Evolutionary conservation across 2,888 invertebrate species (phyloP), one percentile per base, ranked within the genome.

Genomic region (Pasiphila rectangulata): DNA sequence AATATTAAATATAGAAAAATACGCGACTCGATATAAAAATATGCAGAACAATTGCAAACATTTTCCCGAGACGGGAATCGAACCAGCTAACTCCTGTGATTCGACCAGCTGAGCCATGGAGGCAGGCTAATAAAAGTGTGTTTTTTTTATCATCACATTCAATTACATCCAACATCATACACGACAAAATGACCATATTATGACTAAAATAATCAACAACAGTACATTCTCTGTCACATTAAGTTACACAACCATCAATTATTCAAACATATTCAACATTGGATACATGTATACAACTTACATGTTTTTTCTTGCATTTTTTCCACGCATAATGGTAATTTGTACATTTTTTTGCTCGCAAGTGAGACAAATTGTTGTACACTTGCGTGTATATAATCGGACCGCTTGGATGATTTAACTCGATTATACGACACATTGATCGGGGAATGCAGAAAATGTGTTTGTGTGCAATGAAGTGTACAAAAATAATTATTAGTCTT

Each of bases 391-490:
- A 51, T 37, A 55, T 44, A 46, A 49, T 54, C 39, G 54, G 39
- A 39, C 40, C 45, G 40, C 41, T 41, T 39, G 34, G 37, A 24
- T 49, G 37, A 44, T 51, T 51, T 48, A 34, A 43, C 48, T 48
- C 53, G 56, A 66, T 70, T 70, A 64, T 52, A 64, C 66, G 64
- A 61, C 46, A 69, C 69, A 67, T 68, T 69, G 56, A 43, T 40
- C 55, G 42, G 21, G 35, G 46, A 16, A 30, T 47, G 51, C 57
- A 55, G 54, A 59, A 56, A 63, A 49, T 59, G 56, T 49, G 30
- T 53, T 52, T 9, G 38, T 42, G 20, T 43, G 51, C 46, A 24
- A 39, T 43, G 15, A 3, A 15, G 20, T 16, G n/a, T 20, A 10
- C 10, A 27, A 17, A 38, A 5, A 25, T 7, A 9, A 16, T 24